Evolutionary conservation across 2,113 vertebrate genomes (phyloP).

Genomic region (Bostrychus sinensis): DNA sequence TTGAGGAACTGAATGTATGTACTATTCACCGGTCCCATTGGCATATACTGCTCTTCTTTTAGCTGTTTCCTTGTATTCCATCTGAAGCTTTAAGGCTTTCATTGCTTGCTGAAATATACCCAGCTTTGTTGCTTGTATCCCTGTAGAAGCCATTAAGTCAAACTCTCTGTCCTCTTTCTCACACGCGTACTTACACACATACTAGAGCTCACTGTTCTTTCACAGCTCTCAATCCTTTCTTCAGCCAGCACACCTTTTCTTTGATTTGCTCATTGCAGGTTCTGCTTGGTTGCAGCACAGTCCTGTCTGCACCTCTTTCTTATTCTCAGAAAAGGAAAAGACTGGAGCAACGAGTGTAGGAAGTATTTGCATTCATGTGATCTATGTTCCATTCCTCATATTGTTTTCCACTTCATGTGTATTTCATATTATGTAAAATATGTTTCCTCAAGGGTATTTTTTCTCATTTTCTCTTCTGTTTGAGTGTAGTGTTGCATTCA

Average conservation of each 20-base stretch:
- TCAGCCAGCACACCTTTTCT: constrained; percentile 23
- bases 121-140: constrained; percentile 23
- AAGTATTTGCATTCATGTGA: neutral
- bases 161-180: constrained; percentile 6
- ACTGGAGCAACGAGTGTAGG: constrained; percentile 12
- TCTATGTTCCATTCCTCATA: neutral
- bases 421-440: constrained; percentile 14
- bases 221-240: constrained; percentile 22
- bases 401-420: constrained; percentile 15
- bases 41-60: neutral
- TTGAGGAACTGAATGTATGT: no score
- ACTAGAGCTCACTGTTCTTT: constrained; percentile 12
- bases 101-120: constrained; percentile 7
- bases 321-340: constrained; percentile 18
- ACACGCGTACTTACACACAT: constrained; percentile 4
- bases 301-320: constrained; percentile 22
- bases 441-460: constrained; percentile 10
- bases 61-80: constrained; percentile 1
- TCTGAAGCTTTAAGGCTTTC: neutral
- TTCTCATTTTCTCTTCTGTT: constrained; percentile 11
- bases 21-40: neutral
- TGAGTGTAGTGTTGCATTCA: neutral
- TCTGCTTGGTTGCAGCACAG: constrained; percentile 35
- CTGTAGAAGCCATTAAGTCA: constrained; percentile 26
- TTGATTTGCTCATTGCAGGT: constrained; percentile 44